Evolutionary conservation across 2,797 vertebrate species (phyloP).

Genomic region (Lutjanus argentimaculatus): DNA sequence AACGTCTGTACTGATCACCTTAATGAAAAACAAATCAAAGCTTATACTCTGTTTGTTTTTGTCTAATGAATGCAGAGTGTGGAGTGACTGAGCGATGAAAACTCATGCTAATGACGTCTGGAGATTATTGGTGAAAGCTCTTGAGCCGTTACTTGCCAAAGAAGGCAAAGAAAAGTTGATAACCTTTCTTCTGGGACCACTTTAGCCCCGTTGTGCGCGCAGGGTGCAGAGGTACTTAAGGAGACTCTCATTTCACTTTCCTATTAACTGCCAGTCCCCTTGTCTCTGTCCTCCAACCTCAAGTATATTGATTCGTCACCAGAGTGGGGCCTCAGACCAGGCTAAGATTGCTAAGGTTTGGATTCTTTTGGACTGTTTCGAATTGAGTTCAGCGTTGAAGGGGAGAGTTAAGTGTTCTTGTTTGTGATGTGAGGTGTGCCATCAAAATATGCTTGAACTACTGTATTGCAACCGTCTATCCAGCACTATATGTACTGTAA

Average conservation of each 20-base stretch:
- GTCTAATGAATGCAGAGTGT: conserved; percentile 4
- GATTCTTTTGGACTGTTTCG: conserved; percentile 28
- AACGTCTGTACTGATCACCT: not conserved
- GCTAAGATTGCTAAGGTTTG: conserved; percentile 23
- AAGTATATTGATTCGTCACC: conserved; percentile 68
- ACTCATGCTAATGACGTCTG: conserved; percentile 24
- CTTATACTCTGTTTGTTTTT: not conserved
- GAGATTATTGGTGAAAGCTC: conserved; percentile 38
- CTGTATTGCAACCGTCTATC: not conserved
- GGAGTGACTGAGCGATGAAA: not conserved
- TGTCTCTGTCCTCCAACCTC: conserved; percentile 58
- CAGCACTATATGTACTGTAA: not conserved
- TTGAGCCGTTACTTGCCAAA: conserved; percentile 12
- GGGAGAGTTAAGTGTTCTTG: conserved; percentile 9
- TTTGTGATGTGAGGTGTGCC: conserved; percentile 28
- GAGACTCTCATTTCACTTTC: conserved; percentile 68
- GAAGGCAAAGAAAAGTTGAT: conserved; percentile 56
- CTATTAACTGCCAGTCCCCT: conserved; percentile 64
- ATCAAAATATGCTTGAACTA: conserved; percentile 13
- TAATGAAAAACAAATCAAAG: conserved; percentile 14
- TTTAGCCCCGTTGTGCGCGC: conserved; percentile 53
- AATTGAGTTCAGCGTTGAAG: conserved; percentile 11
- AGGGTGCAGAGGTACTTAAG: conserved; percentile 60
- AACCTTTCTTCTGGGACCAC: conserved; percentile 70
- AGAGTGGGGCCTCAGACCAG: conserved; percentile 9